phyloP scores from a whole-genome alignment of 2,888 invertebrate species.

The Tanypteryx hageni region DNA sequence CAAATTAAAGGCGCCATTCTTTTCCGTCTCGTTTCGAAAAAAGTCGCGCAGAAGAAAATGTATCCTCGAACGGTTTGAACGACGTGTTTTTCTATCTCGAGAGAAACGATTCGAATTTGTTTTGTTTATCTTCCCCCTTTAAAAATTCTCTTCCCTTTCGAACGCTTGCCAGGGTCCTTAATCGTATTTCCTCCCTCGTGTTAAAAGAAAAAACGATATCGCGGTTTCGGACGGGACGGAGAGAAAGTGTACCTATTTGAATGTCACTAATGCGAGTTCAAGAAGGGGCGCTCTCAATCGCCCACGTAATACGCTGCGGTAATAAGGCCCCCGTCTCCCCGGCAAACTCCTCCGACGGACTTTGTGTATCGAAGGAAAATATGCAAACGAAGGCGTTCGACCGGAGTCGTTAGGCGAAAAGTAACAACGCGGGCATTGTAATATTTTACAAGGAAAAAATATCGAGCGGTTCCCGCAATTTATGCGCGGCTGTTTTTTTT shows the following conservation, averaged over 20 bases:
- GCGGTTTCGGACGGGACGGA: not conserved
- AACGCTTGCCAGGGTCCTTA: no score
- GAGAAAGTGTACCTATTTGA: not conserved
- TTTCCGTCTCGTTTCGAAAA: no score
- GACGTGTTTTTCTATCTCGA: no score
- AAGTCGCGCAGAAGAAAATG: no score
- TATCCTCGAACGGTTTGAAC: no score
- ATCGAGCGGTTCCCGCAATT: not conserved
- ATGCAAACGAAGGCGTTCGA: not conserved
- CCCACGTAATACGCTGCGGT: not conserved
- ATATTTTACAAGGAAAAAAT: not conserved
- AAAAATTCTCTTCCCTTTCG: no score
- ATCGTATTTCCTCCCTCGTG: no score
- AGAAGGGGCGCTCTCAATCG: not conserved
- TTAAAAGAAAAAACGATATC: no score
- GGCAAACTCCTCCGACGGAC: not conserved
- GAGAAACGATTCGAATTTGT: no score
- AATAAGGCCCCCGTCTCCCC: not conserved
- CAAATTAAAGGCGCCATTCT: no score
- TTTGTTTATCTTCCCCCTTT: no score
- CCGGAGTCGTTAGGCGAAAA: not conserved
- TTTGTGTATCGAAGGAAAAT: not conserved
- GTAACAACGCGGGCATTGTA: not conserved
- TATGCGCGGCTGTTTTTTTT: not conserved
- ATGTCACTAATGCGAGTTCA: not conserved